Evolutionary conservation across 2,888 invertebrate genomes (phyloP), one percentile per base, ranked within the genome.

Genomic region (Agonopterix heracliana): DNA sequence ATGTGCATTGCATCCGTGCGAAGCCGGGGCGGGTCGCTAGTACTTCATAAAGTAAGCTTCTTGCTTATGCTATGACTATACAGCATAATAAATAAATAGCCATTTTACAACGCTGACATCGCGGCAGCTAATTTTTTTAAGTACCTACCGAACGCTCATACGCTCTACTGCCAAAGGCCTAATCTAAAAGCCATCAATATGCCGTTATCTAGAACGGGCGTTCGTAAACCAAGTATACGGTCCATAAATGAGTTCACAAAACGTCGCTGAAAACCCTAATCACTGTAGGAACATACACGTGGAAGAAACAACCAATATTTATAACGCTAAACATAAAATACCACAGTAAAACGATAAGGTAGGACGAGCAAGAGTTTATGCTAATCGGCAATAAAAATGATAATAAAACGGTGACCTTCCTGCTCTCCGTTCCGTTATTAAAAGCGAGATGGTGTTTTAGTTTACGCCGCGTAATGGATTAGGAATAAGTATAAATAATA

Each of bases 241-340:
- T 61, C 79, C 74, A 81, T 85, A 82, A 84, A 84, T 74, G 81
- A 74, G 70, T 62, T 71, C 64, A 69, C 75, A 72, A 70, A 74
- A 72, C 63, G 70, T 66, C 66, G 57, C 53, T 68, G 68, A 69
- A 71, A 66, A 57, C 69, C 64, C 66, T 78, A 78, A 76, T 73
- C 71, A 70, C 62, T 56, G 54, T 58, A 55, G 64, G 60, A 68
- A 71, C 73, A 73, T 65, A 68, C 68, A 66, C 63, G 56, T 70
- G 68, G 71, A 78, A 74, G 68, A 71, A 70, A 71, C 71, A 66
- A 73, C 68, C 74, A 74, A 77, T 77, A 73, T 77, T 74, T 76
- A 74, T 73, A 74, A 69, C 65, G 63, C 61, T 63, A 59, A 68
- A 69, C 74, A 73, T 77, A 74, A 78, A 78, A 70, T 71, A 72